Percentiles rank a stretch among this genome's conserved stretches.
Conservation (phyloP, 2,797 vertebrate species). For the Momotus momota region DNA sequence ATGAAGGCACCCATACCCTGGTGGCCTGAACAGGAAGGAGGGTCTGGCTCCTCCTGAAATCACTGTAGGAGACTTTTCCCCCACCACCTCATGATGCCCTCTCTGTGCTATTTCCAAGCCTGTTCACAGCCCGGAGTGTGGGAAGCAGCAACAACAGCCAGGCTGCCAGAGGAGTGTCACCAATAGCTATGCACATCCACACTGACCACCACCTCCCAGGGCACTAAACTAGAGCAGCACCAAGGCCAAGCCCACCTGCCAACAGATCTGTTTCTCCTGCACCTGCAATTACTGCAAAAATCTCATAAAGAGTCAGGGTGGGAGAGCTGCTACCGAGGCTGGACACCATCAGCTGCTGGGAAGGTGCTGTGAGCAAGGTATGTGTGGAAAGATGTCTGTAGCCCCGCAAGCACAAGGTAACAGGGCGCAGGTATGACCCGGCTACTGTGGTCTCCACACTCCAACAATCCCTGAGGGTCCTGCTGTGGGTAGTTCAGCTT, state of each 20-base stretch:
- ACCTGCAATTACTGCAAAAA: background rate
- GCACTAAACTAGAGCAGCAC: accelerated
- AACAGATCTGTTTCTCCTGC: background rate
- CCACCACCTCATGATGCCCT: accelerated
- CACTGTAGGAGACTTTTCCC: background rate
- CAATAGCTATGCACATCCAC: background rate
- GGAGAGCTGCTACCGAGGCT: background rate
- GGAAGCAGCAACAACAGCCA: background rate
- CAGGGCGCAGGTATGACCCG: background rate
- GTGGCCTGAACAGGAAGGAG: background rate
- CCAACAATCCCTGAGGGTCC: background rate
- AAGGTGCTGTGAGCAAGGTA: background rate
- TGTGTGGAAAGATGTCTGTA: background rate
- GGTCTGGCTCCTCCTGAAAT: background rate
- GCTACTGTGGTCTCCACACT: background rate
- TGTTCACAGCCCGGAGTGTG: background rate
- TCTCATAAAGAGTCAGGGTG: background rate
- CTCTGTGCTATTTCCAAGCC: background rate
- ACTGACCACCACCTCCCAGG: background rate
- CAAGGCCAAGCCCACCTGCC: background rate
- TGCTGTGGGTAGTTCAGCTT: background rate
- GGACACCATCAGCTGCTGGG: background rate
- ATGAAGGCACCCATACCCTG: background rate
- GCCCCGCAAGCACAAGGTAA: background rate
- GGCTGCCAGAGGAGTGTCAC: background rate